Conservation (phyloP, 2,888 invertebrate genomes). For the Electrophaes corylata region DNA sequence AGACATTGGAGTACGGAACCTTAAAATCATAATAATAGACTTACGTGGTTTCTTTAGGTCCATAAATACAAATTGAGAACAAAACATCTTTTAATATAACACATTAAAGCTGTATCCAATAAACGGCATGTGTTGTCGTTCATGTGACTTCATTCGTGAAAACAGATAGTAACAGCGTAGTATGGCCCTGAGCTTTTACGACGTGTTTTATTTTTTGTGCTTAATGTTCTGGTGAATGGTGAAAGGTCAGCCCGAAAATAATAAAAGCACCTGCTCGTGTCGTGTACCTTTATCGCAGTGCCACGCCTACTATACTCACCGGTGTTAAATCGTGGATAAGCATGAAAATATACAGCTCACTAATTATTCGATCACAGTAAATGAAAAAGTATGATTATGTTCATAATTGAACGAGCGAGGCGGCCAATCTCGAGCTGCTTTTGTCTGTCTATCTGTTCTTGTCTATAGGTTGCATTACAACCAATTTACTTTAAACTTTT, state of each 20-base stretch:
- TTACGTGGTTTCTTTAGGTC: neutral
- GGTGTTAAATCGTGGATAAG: neutral
- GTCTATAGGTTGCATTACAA: no score
- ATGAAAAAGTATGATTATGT: no score
- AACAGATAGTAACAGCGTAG: conserved; percentile 16
- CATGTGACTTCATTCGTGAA: conserved; percentile 24
- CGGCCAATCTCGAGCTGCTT: no score
- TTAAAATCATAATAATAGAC: no score
- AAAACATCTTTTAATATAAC: neutral
- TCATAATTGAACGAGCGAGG: no score
- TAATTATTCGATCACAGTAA: no score
- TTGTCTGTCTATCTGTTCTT: no score
- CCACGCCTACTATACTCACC: neutral
- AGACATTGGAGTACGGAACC: no score
- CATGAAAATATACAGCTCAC: neutral
- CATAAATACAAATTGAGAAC: neutral
- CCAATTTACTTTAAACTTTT: no score
- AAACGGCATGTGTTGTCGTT: conserved; percentile 1
- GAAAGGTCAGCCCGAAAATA: conserved; percentile 26
- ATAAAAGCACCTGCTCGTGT: conserved; percentile 13
- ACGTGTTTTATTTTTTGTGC: conserved; percentile 27
- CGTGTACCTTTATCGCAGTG: conserved; percentile 3
- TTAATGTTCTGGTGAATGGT: conserved; percentile 24
- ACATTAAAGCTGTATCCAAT: conserved; percentile 4
- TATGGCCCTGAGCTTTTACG: conserved; percentile 8